A percentile compares a stretch with the other conserved stretches of the same genome.
phyloP scores from a whole-genome alignment of 2,888 invertebrate species.

The Aleiodes alternator region DNA sequence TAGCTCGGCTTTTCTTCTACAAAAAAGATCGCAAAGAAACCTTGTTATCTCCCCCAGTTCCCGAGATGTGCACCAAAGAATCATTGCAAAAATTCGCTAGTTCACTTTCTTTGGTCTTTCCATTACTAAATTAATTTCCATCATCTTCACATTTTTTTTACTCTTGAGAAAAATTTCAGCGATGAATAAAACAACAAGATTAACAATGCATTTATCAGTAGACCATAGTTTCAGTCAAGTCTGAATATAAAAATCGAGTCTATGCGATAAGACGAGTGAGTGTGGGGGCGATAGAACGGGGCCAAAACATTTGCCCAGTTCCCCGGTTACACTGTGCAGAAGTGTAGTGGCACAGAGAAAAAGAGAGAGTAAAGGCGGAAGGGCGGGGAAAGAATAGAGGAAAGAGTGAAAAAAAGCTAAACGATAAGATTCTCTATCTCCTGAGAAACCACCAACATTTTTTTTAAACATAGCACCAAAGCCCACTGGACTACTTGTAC shows the following conservation, averaged over 20 bases:
- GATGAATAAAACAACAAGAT: no score
- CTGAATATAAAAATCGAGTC: background rate
- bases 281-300: constrained; percentile 63
- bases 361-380: background rate
- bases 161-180: no score
- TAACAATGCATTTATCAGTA: no score
- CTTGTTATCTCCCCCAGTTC: no score
- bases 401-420: background rate
- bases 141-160: no score
- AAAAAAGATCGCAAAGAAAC: no score
- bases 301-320: constrained; percentile 67
- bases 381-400: background rate
- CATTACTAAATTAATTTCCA: no score
- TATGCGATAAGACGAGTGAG: constrained; percentile 42
- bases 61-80: no score
- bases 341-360: background rate
- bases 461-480: constrained; percentile 31
- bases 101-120: no score
- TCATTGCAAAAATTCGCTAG: no score
- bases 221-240: no score
- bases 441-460: constrained; percentile 62
- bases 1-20: no score
- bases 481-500: constrained; percentile 32
- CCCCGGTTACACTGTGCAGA: background rate
- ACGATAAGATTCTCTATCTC: constrained; percentile 71